A percentile compares a stretch with the other conserved stretches of the same genome.
Conservation (phyloP, 2,113 vertebrate genomes). For the Psittacula cyanocephala region DNA sequence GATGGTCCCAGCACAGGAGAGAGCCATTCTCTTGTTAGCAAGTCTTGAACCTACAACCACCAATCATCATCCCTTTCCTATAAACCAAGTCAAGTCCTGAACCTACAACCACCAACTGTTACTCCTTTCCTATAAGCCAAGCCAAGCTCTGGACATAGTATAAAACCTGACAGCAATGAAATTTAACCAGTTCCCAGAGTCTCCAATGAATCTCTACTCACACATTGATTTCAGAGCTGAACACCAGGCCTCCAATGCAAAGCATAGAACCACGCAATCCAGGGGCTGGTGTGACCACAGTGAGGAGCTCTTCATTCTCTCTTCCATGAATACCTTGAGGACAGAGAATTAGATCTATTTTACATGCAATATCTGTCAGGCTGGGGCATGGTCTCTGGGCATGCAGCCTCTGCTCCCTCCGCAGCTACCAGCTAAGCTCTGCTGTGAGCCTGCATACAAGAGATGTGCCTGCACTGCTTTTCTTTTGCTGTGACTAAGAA, state of each 20-base stretch:
- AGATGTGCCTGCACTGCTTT: neutral
- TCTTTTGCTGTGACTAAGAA: neutral
- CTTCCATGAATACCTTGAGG: neutral
- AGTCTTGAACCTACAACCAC: neutral
- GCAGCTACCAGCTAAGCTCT: neutral
- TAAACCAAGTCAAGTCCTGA: neutral
- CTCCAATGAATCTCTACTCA: neutral
- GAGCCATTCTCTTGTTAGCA: neutral
- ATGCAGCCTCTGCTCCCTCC: neutral
- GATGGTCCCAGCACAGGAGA: neutral
- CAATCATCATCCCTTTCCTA: neutral
- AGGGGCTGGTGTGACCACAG: neutral
- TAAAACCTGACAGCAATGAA: neutral
- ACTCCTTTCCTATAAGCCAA: neutral
- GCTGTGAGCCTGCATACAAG: accelerated
- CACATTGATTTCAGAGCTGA: neutral
- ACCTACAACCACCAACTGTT: neutral
- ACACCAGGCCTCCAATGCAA: neutral
- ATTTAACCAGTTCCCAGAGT: neutral
- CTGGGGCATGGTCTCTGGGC: accelerated
- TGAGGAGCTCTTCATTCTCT: neutral
- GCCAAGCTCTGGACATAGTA: neutral
- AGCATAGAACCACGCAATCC: neutral
- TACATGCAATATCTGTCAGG: neutral
- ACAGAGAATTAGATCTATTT: neutral